Evolutionary conservation across 2,797 vertebrate species (phyloP).

Genomic region (Schizopygopsis pylzovi): DNA sequence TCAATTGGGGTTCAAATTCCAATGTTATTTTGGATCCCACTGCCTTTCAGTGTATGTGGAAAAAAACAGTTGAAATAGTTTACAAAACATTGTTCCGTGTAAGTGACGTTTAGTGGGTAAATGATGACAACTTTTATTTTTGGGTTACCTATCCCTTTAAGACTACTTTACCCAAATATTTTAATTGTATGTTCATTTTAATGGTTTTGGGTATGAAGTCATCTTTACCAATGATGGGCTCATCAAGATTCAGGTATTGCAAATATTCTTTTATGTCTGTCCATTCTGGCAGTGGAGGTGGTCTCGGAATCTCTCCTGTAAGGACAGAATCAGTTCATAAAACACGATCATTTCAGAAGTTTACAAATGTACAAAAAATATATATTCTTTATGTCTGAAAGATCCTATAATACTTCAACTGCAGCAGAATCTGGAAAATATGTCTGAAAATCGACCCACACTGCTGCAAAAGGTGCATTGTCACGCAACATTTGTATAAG

Average conservation of each 20-base stretch:
- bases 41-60: background rate
- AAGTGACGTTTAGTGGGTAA: background rate
- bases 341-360: constrained; percentile 22
- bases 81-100: background rate
- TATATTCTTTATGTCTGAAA: background rate
- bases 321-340: constrained; percentile 57
- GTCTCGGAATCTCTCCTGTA: constrained; percentile 66
- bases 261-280: constrained; percentile 75
- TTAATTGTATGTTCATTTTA: background rate
- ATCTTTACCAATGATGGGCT: constrained; percentile 82
- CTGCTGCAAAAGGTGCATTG: background rate
- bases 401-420: background rate
- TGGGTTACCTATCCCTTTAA: background rate
- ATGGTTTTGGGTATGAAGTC: background rate
- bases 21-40: background rate
- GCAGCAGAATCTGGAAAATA: background rate
- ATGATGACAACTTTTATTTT: background rate
- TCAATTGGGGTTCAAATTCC: background rate
- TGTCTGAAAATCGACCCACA: background rate
- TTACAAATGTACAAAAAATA: background rate
- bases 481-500: background rate
- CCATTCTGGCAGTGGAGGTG: constrained; percentile 68
- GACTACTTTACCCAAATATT: background rate
- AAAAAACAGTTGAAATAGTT: background rate
- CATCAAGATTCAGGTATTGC: constrained; percentile 78